Conservation (phyloP, 2,797 vertebrate species). For the Ceryle rudis region DNA sequence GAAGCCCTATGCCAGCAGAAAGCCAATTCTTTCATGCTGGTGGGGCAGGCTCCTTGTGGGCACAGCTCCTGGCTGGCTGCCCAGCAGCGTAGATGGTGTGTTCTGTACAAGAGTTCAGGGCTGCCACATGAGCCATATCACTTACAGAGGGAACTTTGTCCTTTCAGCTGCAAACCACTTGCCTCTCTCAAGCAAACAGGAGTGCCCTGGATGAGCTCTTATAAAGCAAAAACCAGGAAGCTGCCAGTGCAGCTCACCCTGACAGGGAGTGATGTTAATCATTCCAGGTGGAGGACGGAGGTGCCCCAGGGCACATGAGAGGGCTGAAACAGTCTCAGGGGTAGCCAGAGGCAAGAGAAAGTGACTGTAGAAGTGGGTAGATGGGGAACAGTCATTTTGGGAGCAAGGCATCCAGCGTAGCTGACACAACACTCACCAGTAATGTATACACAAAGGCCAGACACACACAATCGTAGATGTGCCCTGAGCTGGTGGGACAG, state of each 20-base stretch:
- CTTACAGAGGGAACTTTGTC: conserved; percentile 57
- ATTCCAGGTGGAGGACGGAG: background rate
- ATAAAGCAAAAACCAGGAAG: background rate
- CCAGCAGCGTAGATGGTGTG: conserved; percentile 53
- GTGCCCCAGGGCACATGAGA: accelerated
- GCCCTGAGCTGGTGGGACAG: background rate
- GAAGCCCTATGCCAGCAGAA: background rate
- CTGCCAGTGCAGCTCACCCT: background rate
- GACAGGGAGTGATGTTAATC: background rate
- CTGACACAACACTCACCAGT: accelerated
- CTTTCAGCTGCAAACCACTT: background rate
- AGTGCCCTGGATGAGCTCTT: background rate
- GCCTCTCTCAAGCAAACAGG: background rate
- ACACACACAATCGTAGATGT: accelerated
- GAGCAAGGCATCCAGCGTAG: background rate
- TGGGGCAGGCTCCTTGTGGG: background rate
- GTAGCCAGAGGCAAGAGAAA: background rate
- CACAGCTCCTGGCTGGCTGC: background rate
- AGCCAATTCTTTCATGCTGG: background rate
- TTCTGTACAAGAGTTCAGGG: conserved; percentile 54
- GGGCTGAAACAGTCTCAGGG: background rate
- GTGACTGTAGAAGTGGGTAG: background rate
- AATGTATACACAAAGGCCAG: background rate
- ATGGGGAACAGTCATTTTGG: background rate
- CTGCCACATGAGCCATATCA: conserved; percentile 60